Base-by-base conservation (phyloP, 2,888 invertebrate genomes). In the Athalia cordata region DNA sequence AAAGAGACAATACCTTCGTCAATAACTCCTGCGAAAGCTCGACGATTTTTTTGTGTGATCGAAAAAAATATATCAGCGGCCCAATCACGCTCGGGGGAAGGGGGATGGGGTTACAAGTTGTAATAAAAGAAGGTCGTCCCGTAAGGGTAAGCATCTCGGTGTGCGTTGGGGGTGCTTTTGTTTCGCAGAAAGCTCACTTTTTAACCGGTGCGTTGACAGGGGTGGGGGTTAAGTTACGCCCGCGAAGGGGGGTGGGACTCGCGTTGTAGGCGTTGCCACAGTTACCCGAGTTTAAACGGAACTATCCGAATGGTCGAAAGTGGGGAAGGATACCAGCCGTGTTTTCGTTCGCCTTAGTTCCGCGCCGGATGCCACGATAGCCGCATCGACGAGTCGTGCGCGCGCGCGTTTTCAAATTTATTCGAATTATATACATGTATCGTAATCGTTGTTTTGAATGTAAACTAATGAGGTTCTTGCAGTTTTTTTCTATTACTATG, bases 291-390 rank as follows among this genome's bases (percentile, higher is more conserved):
- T 45, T 57, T 85, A 84, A 81, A 3, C 11, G 0, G 84, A n/a
- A 0, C 0, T 2, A 4, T 3, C 75, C 87, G 88, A 83, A 65
- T 72, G 81, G 66, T 78, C 7, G 85, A 86, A 85, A 83, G 87
- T 86, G 87, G 89, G 89, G 88, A 75, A 75, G 75, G 87, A 84
- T 83, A 82, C 80, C 81, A 84, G 84, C 83, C 82, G 85, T 89
- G 88, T 88, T 88, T 89, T 87, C 87, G 85, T 87, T 86, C 85
- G 87, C 86, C 86, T 89, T 89, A 90, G 90, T 89, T 89, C 85
- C 89, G 89, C 89, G 90, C 89, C 88, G 90, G 89, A 86, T 89
- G 89, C 88, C 89, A 87, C 86, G 88, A 88, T 81, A 89, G 89
- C 87, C 87, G 88, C 85, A 89, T 89, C 89, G 89, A 83, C 82